Conservation (phyloP, 2,888 invertebrate genomes). For the Neria commutata region DNA sequence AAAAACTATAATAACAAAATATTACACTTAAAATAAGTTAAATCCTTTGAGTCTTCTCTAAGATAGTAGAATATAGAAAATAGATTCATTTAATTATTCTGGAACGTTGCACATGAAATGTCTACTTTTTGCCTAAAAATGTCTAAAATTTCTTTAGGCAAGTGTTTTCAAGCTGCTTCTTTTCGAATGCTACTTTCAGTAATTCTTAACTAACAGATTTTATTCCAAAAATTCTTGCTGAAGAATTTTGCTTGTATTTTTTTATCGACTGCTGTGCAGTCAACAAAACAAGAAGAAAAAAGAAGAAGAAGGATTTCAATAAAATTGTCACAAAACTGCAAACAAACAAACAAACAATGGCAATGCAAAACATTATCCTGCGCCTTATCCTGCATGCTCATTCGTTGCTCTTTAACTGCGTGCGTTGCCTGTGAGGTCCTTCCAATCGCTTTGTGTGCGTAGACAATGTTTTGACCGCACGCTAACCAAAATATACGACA, state of each 20-base stretch:
- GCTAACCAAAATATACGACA: slow-evolving; percentile 53
- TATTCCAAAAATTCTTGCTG: too few species aligned
- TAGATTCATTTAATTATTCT: too few species aligned
- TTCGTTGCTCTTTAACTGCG: slow-evolving; percentile 43
- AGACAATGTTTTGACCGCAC: slow-evolving; percentile 59
- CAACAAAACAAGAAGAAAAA: background rate
- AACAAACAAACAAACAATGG: slow-evolving; percentile 16
- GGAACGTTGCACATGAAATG: too few species aligned
- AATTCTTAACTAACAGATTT: too few species aligned
- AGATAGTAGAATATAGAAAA: too few species aligned
- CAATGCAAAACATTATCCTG: background rate
- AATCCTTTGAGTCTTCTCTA: too few species aligned
- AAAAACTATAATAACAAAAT: too few species aligned
- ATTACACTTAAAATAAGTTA: too few species aligned
- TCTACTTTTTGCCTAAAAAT: too few species aligned
- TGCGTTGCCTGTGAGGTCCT: slow-evolving; percentile 39
- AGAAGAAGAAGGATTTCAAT: slow-evolving; percentile 1
- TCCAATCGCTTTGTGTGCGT: slow-evolving; percentile 40
- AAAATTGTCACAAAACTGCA: slow-evolving; percentile 6
- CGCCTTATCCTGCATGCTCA: slow-evolving; percentile 34
- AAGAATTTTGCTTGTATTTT: background rate
- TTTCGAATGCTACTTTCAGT: too few species aligned
- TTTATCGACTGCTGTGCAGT: background rate
- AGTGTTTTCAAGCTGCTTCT: too few species aligned
- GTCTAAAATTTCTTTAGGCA: too few species aligned